Base-by-base conservation (phyloP, 92 coral and sea anemone species). In the Zoanthus solanderi region DNA sequence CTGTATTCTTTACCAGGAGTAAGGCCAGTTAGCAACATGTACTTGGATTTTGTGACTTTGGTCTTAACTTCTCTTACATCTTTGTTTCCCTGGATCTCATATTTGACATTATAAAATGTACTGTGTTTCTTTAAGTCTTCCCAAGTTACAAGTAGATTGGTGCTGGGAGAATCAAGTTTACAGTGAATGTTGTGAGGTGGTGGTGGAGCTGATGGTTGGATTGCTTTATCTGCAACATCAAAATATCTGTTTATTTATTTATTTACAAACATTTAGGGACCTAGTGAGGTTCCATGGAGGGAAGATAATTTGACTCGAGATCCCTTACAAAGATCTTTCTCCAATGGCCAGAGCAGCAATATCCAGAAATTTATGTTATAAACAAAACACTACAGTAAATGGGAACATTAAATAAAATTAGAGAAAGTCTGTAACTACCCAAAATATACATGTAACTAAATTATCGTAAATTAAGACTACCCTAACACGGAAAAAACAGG, bases 111-210 rank as follows among this genome's bases (percentile, higher is more conserved):
- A 75, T 95, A 95, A 37, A 75, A 87, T 17, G 93, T 87, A 23
- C 83, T 84, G 57, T 76, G 76, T 61, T 61, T 88, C 18, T 89
- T 47, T 23, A 78, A 76, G 53, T 65, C 88, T 53, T 94, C 84
- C 98, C 98, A 95, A 7, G 94, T 83, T 10, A 95, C 78, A 13
- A 79, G 75, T 32, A 95, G 80, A 31, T 93, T 88, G 13, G 90
- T 92, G 56, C 94, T 91, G 13, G 91, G 79, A 2, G 91, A 83
- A 1, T 57, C 83, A 63, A 91, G 75, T 1, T 71, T 85, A 75
- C 98, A 94, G 60, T 47, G 84, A 65, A 79, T 45, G 84, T 79
- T 79, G 48, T 18, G 34, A 46, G 84, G 84, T 65, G 84, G 84
- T 23, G 72, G 73, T 34, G 83, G 50, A 17, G 37, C 84, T 15